These are phyloP conservation scores for Galagoides demidoff DNA, from an alignment of 2,797 vertebrate genomes.

Conservation along the genomic window DNA sequence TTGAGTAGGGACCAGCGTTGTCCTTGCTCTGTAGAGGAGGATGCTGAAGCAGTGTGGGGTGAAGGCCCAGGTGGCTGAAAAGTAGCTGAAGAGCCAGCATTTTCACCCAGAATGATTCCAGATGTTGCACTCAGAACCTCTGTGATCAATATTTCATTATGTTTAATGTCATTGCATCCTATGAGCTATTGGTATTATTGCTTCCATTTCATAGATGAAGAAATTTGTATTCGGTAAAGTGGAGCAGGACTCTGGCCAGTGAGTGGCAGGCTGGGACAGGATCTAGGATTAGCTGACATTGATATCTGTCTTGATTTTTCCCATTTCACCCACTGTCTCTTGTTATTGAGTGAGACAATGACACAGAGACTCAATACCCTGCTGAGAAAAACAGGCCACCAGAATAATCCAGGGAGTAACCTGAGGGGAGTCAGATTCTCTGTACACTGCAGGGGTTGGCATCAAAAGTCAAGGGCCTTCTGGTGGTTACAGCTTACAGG, in stretches of 20 bases:
- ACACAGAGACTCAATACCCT: neutral
- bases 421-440: neutral
- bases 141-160: neutral
- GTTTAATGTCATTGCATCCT: no score
- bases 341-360: neutral
- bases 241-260: neutral
- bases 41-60: accelerated
- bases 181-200: neutral
- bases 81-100: neutral
- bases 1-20: neutral
- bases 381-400: neutral
- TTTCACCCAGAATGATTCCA: neutral
- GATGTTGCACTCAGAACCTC: neutral
- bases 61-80: neutral
- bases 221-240: neutral
- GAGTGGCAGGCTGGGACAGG: neutral
- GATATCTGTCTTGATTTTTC: neutral
- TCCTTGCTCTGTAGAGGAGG: neutral
- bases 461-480: neutral
- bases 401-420: neutral
- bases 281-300: neutral
- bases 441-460: neutral
- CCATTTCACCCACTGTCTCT: neutral
- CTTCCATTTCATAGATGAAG: neutral
- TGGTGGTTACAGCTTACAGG: neutral